A percentile compares a stretch with the other conserved stretches of the same genome.
These are phyloP conservation scores for Drosophila erecta DNA, from an alignment of 1,140 invertebrate species.

Conservation along the genomic window DNA sequence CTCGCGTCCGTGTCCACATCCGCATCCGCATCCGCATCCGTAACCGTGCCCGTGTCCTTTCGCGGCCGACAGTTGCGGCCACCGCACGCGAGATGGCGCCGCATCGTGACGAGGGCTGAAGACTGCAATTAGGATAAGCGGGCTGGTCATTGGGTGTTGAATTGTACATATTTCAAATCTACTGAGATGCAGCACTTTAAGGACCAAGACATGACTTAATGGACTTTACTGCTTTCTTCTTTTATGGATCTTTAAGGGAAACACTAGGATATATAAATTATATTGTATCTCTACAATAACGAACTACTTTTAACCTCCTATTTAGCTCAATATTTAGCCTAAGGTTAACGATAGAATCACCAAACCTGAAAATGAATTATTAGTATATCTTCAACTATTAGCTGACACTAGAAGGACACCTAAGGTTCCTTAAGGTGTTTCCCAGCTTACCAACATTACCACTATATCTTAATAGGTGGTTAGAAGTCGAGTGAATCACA, in stretches of 20 bases:
- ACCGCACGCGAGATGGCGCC: conserved; percentile 58
- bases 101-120: conserved; percentile 15
- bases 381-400: too few species aligned
- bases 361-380: too few species aligned
- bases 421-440: too few species aligned
- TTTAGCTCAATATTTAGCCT: too few species aligned
- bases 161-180: not conserved
- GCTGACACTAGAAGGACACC: too few species aligned
- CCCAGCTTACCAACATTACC: too few species aligned
- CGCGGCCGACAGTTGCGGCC: conserved; percentile 19
- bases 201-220: not conserved
- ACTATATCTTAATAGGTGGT: not conserved
- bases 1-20: conserved; percentile 31
- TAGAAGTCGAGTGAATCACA: not conserved
- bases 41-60: conserved; percentile 6
- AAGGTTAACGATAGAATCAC: too few species aligned
- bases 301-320: too few species aligned
- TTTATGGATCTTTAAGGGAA: too few species aligned
- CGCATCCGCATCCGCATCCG: conserved; percentile 21
- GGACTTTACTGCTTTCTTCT: too few species aligned
- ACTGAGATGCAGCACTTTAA: not conserved
- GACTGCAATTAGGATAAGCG: conserved; percentile 17
- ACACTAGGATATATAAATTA: too few species aligned
- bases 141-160: not conserved
- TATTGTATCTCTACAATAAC: too few species aligned